Evolutionary conservation across 2,113 vertebrate species (phyloP), one percentile per base, ranked within the genome.

Genomic region (Pelusios castaneus): DNA sequence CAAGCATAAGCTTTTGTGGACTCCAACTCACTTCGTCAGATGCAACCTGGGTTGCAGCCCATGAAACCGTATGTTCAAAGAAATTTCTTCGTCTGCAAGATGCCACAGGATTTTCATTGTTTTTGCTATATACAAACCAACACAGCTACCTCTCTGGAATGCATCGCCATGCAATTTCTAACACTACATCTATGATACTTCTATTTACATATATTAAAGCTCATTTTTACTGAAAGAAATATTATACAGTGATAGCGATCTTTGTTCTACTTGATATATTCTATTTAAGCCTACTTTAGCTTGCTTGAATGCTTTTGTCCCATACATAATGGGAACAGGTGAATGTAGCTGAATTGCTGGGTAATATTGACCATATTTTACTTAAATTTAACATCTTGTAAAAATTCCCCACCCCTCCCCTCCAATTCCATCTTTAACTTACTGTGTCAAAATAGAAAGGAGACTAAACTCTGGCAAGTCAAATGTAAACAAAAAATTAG

Each of bases 221-320:
- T 80, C 7, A 38, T 77, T 27, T 52, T 22, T 25, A 41, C 41
- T 5, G 10, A 51, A 94, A 38, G 0, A 19, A 83, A 24, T n/a
- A 34, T 6, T 82, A 43, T 22, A n/a, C 49, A 84, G 80, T 56
- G 21, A 75, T 3, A 80, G 41, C 41, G 2, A 77, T 81, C 34
- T n/a, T 19, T 77, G 76, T 95, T 88, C 7, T 92, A 92, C 16
- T 6, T 52, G 9, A 76, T 63, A 1, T 52, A 84, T 77, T 81
- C 8, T 0, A 0, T 79, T 79, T 76, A 94, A 79, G 19, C 70
- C 24, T 85, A 2, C 38, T 76, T 85, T 52, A 38, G 9, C 87
- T 92, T 94, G 24, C 29, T 54, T n/a, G 88, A 89, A 63, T 73
- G 2, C 80, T 6, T 90, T 96, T 94, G 88, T 81, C 85, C 82